A percentile compares a stretch with the other conserved stretches of the same genome.
Conservation (phyloP, 2,797 vertebrate genomes). For the Etheostoma perlongum region DNA sequence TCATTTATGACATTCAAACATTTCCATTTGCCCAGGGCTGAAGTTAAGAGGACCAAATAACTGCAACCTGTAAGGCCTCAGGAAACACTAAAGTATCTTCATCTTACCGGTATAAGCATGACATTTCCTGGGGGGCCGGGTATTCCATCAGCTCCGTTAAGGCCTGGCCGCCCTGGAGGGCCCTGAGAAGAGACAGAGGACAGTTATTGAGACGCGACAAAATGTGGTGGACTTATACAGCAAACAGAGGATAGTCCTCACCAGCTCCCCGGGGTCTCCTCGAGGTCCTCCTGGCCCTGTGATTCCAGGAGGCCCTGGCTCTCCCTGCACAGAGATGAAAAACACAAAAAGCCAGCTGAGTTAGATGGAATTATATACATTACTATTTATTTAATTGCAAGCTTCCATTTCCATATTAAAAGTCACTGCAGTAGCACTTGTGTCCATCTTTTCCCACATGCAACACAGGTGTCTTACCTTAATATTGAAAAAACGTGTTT, state of each 20-base stretch:
- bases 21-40: conserved; percentile 26
- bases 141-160: conserved; percentile 94
- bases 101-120: conserved; percentile 92
- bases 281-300: conserved; percentile 90
- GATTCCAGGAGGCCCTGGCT: conserved; percentile 87
- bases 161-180: conserved; percentile 90
- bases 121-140: conserved; percentile 95
- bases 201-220: conserved; percentile 10
- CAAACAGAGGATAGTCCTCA: conserved; percentile 69
- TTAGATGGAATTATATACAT: not conserved
- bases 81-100: conserved; percentile 16
- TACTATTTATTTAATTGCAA: not conserved
- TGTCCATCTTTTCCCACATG: not conserved
- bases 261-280: conserved; percentile 92
- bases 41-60: conserved; percentile 48
- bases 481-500: conserved; percentile 25
- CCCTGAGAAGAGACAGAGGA: conserved; percentile 82
- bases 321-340: conserved; percentile 60
- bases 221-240: not conserved
- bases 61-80: conserved; percentile 30
- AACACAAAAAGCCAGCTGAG: conserved; percentile 1
- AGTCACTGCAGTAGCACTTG: not conserved
- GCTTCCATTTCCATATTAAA: not conserved
- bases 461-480: not conserved
- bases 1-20: conserved; percentile 28